Evolutionary conservation across 2,113 vertebrate genomes (phyloP).

Genomic region (Hydrochoerus hydrochaeris): DNA sequence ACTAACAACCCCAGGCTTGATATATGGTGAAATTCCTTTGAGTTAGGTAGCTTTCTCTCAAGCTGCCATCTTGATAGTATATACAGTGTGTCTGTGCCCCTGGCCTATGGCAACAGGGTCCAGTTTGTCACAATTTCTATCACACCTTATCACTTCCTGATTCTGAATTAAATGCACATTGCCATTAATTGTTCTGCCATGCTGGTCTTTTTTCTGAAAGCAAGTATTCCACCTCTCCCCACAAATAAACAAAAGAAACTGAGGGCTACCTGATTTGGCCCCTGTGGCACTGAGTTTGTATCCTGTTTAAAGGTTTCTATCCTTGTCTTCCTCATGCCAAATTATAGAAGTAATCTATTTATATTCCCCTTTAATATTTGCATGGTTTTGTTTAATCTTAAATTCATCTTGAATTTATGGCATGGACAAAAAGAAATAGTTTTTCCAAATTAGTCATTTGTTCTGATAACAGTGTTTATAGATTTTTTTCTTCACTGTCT

Average conservation of each 20-base stretch:
- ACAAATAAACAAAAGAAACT: neutral
- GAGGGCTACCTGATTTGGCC: neutral
- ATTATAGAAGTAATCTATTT: constrained; percentile 37
- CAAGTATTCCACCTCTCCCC: neutral
- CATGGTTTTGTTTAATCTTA: constrained; percentile 31
- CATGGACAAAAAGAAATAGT: neutral
- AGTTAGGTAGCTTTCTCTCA: neutral
- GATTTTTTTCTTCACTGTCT: neutral
- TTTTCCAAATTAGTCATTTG: constrained; percentile 45
- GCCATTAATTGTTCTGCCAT: neutral
- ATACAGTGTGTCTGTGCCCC: neutral
- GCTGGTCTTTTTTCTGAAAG: constrained; percentile 13
- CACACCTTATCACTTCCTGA: neutral
- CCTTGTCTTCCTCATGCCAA: neutral
- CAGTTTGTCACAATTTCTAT: constrained; percentile 2
- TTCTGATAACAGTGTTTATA: constrained; percentile 6
- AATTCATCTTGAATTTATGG: constrained; percentile 24
- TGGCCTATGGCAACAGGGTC: neutral
- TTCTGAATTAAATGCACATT: neutral
- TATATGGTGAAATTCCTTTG: neutral
- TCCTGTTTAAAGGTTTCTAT: neutral
- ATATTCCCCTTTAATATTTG: neutral
- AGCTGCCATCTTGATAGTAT: neutral
- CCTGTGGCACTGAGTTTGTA: neutral
- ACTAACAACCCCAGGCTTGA: neutral